Conservation (phyloP, 2,888 invertebrate species). For the Philereme transversata region DNA sequence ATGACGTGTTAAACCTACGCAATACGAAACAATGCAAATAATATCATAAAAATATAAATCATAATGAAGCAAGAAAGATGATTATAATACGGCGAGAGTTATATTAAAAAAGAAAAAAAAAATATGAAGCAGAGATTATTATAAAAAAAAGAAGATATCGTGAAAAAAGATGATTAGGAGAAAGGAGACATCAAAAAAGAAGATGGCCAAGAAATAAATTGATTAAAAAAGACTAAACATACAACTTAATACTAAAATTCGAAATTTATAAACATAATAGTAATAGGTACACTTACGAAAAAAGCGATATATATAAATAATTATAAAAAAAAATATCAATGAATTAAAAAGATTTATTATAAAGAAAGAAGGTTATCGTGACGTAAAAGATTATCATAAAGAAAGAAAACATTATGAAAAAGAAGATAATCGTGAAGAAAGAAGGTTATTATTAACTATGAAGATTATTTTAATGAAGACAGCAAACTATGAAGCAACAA, state of each 20-base stretch:
- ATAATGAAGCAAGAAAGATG: constrained; percentile 8
- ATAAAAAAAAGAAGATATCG: constrained; percentile 25
- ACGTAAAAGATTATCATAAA: constrained; percentile 17
- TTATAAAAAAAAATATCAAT: no score
- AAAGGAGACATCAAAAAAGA: background rate
- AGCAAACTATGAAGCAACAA: constrained; percentile 11
- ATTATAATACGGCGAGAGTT: constrained; percentile 19
- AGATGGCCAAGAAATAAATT: constrained; percentile 3
- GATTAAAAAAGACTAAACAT: background rate
- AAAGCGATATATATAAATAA: no score
- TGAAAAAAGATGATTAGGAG: constrained; percentile 17
- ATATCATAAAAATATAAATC: background rate
- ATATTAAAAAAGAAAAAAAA: background rate
- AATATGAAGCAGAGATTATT: constrained; percentile 9
- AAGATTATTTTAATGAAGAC: no score
- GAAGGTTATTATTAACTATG: constrained; percentile 4
- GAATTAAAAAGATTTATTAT: no score
- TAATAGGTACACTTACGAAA: constrained; percentile 26
- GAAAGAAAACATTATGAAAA: constrained; percentile 28
- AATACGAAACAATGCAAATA: no score
- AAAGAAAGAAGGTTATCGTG: background rate
- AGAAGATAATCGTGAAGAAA: constrained; percentile 1
- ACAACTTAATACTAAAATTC: constrained; percentile 1
- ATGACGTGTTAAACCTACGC: no score
- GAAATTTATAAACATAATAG: background rate